phyloP scores from a whole-genome alignment of 2,113 vertebrate species.

The Phrynosoma platyrhinos region DNA sequence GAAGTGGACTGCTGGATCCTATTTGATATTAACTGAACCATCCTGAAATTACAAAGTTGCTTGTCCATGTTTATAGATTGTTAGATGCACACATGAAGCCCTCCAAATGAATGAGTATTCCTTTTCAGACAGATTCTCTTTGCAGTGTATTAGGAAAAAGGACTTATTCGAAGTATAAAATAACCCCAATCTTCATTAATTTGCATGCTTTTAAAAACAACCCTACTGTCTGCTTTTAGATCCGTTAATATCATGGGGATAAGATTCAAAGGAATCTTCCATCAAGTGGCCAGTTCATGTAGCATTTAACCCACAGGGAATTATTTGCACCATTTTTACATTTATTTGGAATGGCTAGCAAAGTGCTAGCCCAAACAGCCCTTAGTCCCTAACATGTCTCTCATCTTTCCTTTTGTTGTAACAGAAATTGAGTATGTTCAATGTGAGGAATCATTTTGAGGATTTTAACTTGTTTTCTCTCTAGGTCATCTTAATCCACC shows the following conservation, averaged over 20 bases:
- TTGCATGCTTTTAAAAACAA: background rate
- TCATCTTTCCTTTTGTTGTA: background rate
- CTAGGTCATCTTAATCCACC: background rate
- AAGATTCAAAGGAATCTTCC: conserved; percentile 21
- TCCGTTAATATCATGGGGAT: background rate
- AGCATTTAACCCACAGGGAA: conserved; percentile 13
- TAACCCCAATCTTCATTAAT: background rate
- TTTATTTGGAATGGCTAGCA: conserved; percentile 21
- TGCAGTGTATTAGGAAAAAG: too few relatives aligned
- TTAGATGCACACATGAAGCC: too few relatives aligned
- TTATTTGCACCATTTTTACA: background rate
- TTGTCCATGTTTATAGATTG: too few relatives aligned
- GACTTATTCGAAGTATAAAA: background rate
- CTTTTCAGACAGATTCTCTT: background rate
- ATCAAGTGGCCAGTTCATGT: background rate
- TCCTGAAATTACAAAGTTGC: too few relatives aligned
- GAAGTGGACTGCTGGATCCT: too few relatives aligned
- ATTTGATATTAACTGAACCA: too few relatives aligned
- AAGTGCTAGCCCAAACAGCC: conserved; percentile 32
- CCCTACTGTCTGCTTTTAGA: rapidly evolving
- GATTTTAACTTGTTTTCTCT: background rate
- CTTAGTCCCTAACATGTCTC: background rate
- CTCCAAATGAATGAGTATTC: background rate
- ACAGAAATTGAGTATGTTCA: background rate
- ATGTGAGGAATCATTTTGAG: background rate